Base-by-base conservation (phyloP, 2,888 invertebrate species). In the Caenorhabditis becei region DNA sequence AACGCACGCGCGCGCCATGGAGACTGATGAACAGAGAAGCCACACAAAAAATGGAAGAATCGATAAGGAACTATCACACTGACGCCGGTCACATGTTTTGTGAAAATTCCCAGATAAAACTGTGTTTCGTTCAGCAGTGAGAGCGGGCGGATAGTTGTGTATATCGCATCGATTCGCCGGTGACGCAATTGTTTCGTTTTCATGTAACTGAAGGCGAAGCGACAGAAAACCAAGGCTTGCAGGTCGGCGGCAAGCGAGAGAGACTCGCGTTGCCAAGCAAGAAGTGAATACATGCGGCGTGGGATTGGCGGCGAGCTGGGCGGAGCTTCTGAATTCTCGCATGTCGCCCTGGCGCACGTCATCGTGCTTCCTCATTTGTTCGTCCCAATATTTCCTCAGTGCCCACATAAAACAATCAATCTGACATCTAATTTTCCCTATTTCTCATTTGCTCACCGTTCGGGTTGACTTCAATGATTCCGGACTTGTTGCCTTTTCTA, bases 381-480 rank as follows among this genome's bases (percentile, higher is more conserved):
- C 23, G 35, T 16, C 61, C 35, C 61, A 24, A 44, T 16, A 26
- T 24, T 61, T 61, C 14, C 59, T 20, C 32, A 47, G 23, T 44
- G 44, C 49, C 28, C 41, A n/a, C n/a, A n/a, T n/a, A n/a, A 35
- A 23, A 18, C 18, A 16, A 41, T 16, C 16, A 59, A 41, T n/a
- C n/a, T n/a, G 32, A 7, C 10, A 32, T 32, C 10, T 32, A 32
- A 10, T 7, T 4, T 32, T 32, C 4, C 32, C 1, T 26, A 26
- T 44, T 44, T 41, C 18, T 1, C 11, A 49, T n/a, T 3, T 23
- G 62, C 72, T 49, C 8, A 74, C 72, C 65, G 10, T 74, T 74
- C 28, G 24, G 26, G 49, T 74, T 74, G 18, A 74, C 58, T 24
- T 49, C 65, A 3, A 74, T 4, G 11, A 74, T 28, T 23, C 47